Base-by-base conservation (phyloP, 2,888 invertebrate genomes). In the Athalia rosae region DNA sequence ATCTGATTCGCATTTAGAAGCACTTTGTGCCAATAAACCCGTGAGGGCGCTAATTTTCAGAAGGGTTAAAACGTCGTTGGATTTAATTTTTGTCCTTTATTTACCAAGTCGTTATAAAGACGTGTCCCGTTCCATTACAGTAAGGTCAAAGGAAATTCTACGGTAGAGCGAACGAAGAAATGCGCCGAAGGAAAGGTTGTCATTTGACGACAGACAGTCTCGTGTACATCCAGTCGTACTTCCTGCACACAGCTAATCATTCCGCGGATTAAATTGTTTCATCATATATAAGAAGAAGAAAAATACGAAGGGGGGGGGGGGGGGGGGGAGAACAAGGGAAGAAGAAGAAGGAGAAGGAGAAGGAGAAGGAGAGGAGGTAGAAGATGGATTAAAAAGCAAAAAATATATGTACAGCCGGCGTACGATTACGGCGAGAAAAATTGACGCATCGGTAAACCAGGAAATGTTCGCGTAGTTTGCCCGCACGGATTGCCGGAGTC, bases 291-390 rank as follows among this genome's bases (percentile, higher is more conserved):
- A 64, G 76, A 53, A 69, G 62, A 64, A 76, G 28, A 0, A 63
- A 50, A 69, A 58, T 67, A 59, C 47, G 62, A 76, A 63, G 61
- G 78, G 71, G n/a, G n/a, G n/a, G n/a, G n/a, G n/a, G n/a, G n/a
- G n/a, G n/a, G n/a, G n/a, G n/a, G n/a, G 62, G 3, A 47, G 43
- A n/a, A 50, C 11, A n/a, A 50, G 50, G 67, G 50, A 74, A 48
- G 71, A 76, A 66, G 53, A 78, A 61, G 64, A 4, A 3, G 11
- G 48, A 43, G 11, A 28, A 15, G 76, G 56, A 43, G 67, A 56
- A 76, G 67, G 11, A 43, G n/a, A 28, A 50, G 48, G 50, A 41
- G 50, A 69, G 53, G 15, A 71, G 48, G 41, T 47, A 73, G 76
- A 28, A 28, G 28, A 28, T 28, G 28, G 28, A 28, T 28, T 28